A percentile compares a stretch with the other conserved stretches of the same genome.
These are phyloP conservation scores for Vimba vimba DNA, from an alignment of 2,113 vertebrate species.

Conservation along the genomic window DNA sequence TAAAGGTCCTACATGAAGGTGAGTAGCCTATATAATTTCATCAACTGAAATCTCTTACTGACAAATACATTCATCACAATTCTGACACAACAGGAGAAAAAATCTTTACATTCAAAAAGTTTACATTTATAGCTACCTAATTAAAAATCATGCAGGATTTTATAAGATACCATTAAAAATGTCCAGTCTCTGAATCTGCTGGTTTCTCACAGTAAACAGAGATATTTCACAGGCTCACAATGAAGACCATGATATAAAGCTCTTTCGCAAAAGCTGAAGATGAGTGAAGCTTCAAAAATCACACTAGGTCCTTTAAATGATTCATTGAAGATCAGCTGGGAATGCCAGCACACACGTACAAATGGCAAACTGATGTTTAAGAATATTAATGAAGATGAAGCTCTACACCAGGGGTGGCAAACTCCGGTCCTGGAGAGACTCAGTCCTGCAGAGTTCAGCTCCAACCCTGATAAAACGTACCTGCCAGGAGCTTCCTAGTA, in stretches of 20 bases:
- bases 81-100: conserved; percentile 16
- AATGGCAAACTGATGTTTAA: background rate
- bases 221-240: conserved; percentile 2
- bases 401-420: background rate
- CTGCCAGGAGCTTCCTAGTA: too few relatives aligned
- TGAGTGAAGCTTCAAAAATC: background rate
- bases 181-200: background rate
- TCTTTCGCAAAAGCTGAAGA: background rate
- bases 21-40: background rate
- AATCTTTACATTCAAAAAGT: background rate
- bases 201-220: background rate
- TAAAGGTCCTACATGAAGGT: background rate
- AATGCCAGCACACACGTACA: background rate
- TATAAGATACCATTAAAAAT: background rate
- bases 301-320: background rate
- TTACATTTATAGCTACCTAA: conserved; percentile 25
- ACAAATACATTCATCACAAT: conserved; percentile 30
- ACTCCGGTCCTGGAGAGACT: background rate
- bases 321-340: background rate
- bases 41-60: conserved; percentile 28
- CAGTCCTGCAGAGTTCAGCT: background rate
- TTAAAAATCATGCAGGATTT: conserved; percentile 24
- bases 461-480: background rate
- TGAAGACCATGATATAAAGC: background rate
- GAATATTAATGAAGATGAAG: background rate